Evolutionary conservation across 1,140 invertebrate genomes (phyloP).

Genomic region (Formica exsecta): DNA sequence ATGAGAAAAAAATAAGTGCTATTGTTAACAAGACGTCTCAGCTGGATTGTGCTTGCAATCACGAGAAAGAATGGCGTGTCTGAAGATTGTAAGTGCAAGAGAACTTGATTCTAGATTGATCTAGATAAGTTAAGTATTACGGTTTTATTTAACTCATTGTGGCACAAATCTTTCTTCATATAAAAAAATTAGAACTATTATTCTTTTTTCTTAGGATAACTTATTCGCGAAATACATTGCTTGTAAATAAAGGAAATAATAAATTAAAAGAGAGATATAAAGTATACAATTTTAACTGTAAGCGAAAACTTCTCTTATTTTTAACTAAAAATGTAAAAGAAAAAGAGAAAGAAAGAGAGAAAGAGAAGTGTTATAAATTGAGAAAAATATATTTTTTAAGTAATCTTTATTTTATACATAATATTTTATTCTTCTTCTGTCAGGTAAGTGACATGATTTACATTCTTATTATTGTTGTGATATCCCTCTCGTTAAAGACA

Average conservation of each 20-base stretch:
- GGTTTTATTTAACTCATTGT: not conserved
- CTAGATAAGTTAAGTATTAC: not conserved
- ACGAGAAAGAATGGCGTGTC: conserved; percentile 75
- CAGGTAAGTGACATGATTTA: conserved; percentile 4
- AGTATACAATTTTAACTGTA: not conserved
- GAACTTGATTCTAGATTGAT: not conserved
- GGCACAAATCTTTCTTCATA: not conserved
- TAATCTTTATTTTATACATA: not conserved
- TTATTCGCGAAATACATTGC: not conserved
- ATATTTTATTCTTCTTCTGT: not conserved
- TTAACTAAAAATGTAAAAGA: too few relatives aligned
- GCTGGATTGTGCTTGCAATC: conserved; percentile 23
- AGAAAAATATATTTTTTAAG: not conserved
- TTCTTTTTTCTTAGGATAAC: not conserved
- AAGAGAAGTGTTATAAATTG: not conserved
- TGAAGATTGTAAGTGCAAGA: conserved; percentile 77
- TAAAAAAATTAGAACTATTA: not conserved
- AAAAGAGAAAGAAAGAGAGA: too few relatives aligned
- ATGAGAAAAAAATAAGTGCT: conserved; percentile 65
- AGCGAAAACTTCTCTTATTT: not conserved
- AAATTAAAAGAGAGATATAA: not conserved
- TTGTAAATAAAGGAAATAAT: not conserved
- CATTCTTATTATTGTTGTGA: not conserved
- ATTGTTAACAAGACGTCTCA: conserved; percentile 18
- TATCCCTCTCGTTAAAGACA: conserved; percentile 18